phyloP scores from a whole-genome alignment of 2,888 invertebrate species.

The Synergus gifuensis region DNA sequence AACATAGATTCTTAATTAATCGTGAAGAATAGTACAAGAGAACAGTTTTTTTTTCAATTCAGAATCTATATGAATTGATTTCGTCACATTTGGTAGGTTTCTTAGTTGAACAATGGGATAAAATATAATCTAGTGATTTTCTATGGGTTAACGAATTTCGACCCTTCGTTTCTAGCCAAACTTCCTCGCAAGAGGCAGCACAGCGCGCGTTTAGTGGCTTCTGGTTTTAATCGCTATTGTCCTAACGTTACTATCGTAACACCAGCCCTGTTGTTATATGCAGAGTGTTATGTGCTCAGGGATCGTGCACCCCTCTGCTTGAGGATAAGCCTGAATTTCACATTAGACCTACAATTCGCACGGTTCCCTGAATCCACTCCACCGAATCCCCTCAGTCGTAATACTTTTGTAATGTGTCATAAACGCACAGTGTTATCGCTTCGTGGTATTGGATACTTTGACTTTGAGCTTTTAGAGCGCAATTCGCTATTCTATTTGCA shows the following conservation, averaged over 20 bases:
- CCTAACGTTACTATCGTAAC: slow-evolving; percentile 64
- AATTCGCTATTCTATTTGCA: slow-evolving; percentile 11
- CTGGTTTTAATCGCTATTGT: slow-evolving; percentile 69
- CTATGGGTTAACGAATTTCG: slow-evolving; percentile 55
- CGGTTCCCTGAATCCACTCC: slow-evolving; percentile 52
- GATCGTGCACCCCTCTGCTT: slow-evolving; percentile 50
- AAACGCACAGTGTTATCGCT: slow-evolving; percentile 21
- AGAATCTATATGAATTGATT: background rate
- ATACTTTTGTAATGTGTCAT: slow-evolving; percentile 32
- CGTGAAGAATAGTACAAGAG: background rate
- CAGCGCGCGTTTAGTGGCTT: slow-evolving; percentile 46
- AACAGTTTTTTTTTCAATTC: too few species aligned
- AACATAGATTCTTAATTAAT: background rate
- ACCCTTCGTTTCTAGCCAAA: slow-evolving; percentile 47
- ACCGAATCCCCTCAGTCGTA: slow-evolving; percentile 32
- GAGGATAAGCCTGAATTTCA: slow-evolving; percentile 63
- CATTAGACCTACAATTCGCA: slow-evolving; percentile 63
- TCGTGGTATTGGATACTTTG: background rate
- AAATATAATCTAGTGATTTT: slow-evolving; percentile 49
- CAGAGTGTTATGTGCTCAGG: slow-evolving; percentile 57
- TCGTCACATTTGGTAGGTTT: background rate
- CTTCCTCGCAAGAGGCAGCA: slow-evolving; percentile 33
- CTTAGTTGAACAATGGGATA: slow-evolving; percentile 43
- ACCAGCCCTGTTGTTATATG: slow-evolving; percentile 58
- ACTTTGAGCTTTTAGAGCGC: background rate